These are phyloP conservation scores for Callithrix jacchus DNA, from an alignment of 2,113 vertebrate genomes.

Conservation along the genomic window DNA sequence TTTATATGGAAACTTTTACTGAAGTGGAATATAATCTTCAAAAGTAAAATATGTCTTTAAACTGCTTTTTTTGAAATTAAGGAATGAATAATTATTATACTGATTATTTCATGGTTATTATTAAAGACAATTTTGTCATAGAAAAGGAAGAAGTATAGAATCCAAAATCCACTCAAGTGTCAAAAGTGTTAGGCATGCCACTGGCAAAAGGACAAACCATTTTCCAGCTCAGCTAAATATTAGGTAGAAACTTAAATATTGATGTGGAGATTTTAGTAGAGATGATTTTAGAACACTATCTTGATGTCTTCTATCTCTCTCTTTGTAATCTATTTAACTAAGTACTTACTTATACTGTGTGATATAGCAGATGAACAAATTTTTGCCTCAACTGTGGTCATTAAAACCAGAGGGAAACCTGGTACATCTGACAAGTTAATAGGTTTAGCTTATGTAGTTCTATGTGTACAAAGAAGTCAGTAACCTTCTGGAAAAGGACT, in stretches of 20 bases:
- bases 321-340: neutral
- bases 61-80: neutral
- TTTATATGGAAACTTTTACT: neutral
- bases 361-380: neutral
- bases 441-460: fast-evolving
- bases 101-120: neutral
- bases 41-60: neutral
- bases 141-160: neutral
- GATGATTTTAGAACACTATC: neutral
- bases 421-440: neutral
- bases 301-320: neutral
- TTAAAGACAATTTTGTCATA: neutral
- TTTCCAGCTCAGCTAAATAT: neutral
- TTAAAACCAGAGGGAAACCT: neutral
- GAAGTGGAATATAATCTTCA: neutral
- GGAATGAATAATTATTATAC: neutral
- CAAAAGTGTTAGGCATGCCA: neutral
- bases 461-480: neutral
- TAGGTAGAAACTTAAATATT: neutral
- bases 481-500: neutral
- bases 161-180: neutral
- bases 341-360: neutral
- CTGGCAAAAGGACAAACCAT: neutral
- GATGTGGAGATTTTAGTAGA: neutral
- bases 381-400: neutral